These are phyloP conservation scores for Diabrotica virgifera DNA, from an alignment of 1,140 invertebrate genomes.

Conservation along the genomic window DNA sequence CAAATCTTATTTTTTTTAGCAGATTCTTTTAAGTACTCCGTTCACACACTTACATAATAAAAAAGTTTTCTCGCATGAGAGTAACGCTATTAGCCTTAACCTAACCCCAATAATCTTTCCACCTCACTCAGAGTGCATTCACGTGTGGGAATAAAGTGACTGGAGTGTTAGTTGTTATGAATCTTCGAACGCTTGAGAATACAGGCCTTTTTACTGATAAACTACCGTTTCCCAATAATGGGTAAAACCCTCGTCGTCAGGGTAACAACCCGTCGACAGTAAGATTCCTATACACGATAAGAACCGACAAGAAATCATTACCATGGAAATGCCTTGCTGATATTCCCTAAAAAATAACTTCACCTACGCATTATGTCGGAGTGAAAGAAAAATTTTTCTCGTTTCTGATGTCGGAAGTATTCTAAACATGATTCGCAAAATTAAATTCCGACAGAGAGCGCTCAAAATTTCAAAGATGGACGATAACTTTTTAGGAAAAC, in stretches of 20 bases:
- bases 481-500: too few relatives aligned
- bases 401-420: too few relatives aligned
- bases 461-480: too few relatives aligned
- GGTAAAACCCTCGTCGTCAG: not conserved
- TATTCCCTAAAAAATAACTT: too few relatives aligned
- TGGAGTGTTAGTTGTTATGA: not conserved
- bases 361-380: too few relatives aligned
- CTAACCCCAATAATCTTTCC: not conserved
- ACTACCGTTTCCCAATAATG: not conserved
- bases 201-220: not conserved
- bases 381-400: too few relatives aligned
- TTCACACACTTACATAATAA: not conserved
- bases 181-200: not conserved
- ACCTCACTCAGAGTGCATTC: slow-evolving; percentile 1
- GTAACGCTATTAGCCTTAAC: slow-evolving; percentile 1
- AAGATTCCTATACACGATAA: not conserved
- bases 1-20: not conserved
- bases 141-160: slow-evolving; percentile 1
- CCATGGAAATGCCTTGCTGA: too few relatives aligned
- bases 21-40: not conserved
- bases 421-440: too few relatives aligned
- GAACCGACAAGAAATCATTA: too few relatives aligned
- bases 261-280: not conserved
- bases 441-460: too few relatives aligned
- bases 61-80: not conserved